Percentiles rank a stretch among this genome's conserved stretches.
Evolutionary conservation across 2,113 vertebrate genomes (phyloP).

Genomic region (Centropus unirufus): DNA sequence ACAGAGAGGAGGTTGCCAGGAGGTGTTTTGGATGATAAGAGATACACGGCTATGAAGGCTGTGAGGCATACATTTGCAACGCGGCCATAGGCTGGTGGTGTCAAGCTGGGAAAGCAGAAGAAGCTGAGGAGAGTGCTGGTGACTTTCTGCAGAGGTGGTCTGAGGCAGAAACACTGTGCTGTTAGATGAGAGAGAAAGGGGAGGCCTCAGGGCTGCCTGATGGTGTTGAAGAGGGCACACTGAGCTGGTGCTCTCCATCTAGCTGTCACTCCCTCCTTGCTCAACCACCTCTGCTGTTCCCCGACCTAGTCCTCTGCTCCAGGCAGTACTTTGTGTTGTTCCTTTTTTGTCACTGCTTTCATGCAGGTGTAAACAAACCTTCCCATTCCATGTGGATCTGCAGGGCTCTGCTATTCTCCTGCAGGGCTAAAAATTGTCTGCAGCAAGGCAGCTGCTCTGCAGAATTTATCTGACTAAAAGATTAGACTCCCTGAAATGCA

Average conservation of each 20-base stretch:
- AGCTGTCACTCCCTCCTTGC: background rate
- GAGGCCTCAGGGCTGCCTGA: background rate
- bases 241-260: background rate
- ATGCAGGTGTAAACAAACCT: background rate
- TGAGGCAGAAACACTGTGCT: background rate
- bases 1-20: background rate
- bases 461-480: slow-evolving; percentile 13
- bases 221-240: background rate
- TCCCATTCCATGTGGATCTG: background rate
- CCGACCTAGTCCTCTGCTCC: background rate
- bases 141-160: background rate
- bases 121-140: background rate
- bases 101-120: background rate
- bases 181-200: background rate
- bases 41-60: rapidly evolving
- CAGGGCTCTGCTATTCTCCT: background rate
- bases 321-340: background rate
- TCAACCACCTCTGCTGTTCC: background rate
- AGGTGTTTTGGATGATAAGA: background rate
- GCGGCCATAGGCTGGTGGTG: background rate
- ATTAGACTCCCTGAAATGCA: slow-evolving; percentile 21
- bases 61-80: background rate
- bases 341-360: background rate
- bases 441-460: slow-evolving; percentile 2
- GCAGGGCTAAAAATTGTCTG: background rate